Conservation (phyloP, 1,140 invertebrate genomes). For the Stegodyphus mimosarum region DNA sequence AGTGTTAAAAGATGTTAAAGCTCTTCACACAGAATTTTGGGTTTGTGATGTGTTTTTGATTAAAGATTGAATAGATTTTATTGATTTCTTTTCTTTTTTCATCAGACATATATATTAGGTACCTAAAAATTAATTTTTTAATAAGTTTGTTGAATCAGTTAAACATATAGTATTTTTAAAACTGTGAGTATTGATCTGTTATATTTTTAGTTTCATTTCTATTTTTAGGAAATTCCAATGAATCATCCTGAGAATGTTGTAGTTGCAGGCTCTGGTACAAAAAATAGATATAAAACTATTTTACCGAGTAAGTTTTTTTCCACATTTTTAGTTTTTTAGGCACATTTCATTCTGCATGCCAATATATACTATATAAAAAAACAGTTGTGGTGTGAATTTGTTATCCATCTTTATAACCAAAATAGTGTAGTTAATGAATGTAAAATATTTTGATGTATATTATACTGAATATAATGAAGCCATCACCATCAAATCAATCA, state of each 20-base stretch:
- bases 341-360: background rate
- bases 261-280: slow-evolving; percentile 86
- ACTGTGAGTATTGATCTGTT: no score
- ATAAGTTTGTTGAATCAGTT: no score
- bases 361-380: background rate
- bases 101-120: no score
- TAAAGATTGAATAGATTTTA: background rate
- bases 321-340: slow-evolving; percentile 20
- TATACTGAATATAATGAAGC: no score
- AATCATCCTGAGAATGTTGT: slow-evolving; percentile 89
- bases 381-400: background rate
- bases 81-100: no score
- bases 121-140: no score
- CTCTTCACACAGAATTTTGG: slow-evolving; percentile 90
- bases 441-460: no score
- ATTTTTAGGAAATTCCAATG: slow-evolving; percentile 79
- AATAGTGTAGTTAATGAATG: no score
- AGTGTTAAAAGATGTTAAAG: slow-evolving; percentile 71
- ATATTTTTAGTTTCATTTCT: no score
- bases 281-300: slow-evolving; percentile 90
- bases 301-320: slow-evolving; percentile 75
- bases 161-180: background rate
- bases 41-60: slow-evolving; percentile 62
- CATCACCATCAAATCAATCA: no score
- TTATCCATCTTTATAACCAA: background rate